Percentiles rank a stretch among this genome's conserved stretches.
Evolutionary conservation across 2,888 invertebrate species (phyloP).

Genomic region (Pollenia labialis): DNA sequence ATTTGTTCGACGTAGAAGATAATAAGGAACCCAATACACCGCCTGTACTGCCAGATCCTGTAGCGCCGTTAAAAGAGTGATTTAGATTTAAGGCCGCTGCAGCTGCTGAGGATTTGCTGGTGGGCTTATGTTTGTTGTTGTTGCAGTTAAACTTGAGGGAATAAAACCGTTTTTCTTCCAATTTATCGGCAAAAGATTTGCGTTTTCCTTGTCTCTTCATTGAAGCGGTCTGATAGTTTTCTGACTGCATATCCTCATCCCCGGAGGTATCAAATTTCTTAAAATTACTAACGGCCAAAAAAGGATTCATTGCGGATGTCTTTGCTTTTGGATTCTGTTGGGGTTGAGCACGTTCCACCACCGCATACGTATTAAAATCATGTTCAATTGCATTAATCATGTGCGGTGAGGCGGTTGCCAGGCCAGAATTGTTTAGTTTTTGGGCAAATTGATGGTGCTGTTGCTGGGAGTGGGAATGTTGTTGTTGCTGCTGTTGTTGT

Average conservation of each 20-base stretch:
- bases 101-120: constrained; percentile 52
- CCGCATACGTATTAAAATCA: constrained; percentile 81
- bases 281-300: constrained; percentile 81
- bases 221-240: constrained; percentile 74
- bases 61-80: constrained; percentile 69
- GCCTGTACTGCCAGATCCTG: constrained; percentile 6
- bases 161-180: constrained; percentile 83
- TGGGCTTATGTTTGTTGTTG: constrained; percentile 71
- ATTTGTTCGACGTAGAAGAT: constrained; percentile 76
- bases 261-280: constrained; percentile 80
- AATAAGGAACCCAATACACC: constrained; percentile 60
- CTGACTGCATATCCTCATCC: constrained; percentile 64
- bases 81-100: constrained; percentile 70
- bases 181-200: constrained; percentile 76
- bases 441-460: constrained; percentile 70
- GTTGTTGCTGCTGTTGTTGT: constrained; percentile 78
- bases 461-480: constrained; percentile 16
- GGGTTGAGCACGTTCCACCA: constrained; percentile 77
- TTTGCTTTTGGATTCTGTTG: constrained; percentile 62
- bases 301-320: constrained; percentile 80
- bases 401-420: constrained; percentile 77
- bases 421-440: constrained; percentile 75
- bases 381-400: constrained; percentile 80
- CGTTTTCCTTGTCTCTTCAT: constrained; percentile 78
- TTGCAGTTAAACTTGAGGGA: constrained; percentile 81